These are phyloP conservation scores for Guaruba guarouba DNA, from an alignment of 2,113 vertebrate species.

Conservation along the genomic window DNA sequence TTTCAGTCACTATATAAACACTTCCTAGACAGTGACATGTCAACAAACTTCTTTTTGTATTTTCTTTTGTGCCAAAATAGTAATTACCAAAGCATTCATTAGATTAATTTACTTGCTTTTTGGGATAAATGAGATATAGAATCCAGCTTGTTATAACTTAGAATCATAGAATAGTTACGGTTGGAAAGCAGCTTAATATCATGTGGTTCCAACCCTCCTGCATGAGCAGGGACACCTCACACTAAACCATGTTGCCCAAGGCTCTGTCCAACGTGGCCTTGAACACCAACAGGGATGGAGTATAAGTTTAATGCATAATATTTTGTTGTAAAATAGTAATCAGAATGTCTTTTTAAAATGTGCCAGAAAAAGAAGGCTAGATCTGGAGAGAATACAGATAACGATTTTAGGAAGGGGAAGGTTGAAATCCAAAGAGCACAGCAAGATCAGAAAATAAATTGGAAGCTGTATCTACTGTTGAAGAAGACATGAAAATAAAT, in stretches of 20 bases:
- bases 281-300: too few species aligned
- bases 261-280: too few species aligned
- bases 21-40: neutral
- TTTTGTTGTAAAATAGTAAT: neutral
- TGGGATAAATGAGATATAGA: neutral
- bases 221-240: too few species aligned
- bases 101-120: neutral
- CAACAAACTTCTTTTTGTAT: accelerated
- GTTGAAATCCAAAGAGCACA: neutral
- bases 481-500: constrained; percentile 36
- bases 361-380: neutral
- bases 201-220: too few species aligned
- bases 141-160: neutral
- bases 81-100: accelerated
- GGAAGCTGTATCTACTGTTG: neutral
- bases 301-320: neutral
- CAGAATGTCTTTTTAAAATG: neutral
- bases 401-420: neutral
- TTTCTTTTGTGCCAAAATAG: neutral
- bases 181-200: too few species aligned
- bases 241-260: too few species aligned
- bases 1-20: neutral
- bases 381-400: neutral
- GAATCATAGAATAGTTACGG: too few species aligned
- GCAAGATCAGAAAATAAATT: neutral